A percentile compares a stretch with the other conserved stretches of the same genome.
Evolutionary conservation across 2,797 vertebrate species (phyloP).

Genomic region (Muscicapa striata): DNA sequence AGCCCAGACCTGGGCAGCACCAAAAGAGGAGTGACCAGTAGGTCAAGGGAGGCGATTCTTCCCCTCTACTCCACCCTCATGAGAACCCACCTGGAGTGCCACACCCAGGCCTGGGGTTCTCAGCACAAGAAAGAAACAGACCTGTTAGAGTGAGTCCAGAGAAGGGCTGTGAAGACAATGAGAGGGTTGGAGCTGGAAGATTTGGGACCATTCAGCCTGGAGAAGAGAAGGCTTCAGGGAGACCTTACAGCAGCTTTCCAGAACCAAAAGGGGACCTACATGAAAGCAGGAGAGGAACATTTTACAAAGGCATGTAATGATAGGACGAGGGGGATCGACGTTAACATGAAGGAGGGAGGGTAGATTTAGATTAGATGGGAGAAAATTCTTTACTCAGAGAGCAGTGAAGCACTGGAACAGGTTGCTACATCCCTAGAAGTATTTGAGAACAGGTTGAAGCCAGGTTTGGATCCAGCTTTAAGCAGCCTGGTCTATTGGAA

Average conservation of each 20-base stretch:
- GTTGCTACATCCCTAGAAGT: background rate
- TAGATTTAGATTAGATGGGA: background rate
- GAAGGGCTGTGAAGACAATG: background rate
- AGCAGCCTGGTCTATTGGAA: background rate
- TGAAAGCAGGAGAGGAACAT: background rate
- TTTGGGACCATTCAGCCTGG: background rate
- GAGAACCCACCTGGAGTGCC: background rate
- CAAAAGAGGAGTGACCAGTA: background rate
- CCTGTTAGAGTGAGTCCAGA: background rate
- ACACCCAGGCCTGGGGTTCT: background rate
- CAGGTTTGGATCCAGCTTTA: background rate
- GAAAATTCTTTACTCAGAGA: background rate
- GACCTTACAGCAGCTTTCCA: background rate
- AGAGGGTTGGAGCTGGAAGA: background rate
- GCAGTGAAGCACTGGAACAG: background rate
- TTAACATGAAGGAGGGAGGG: background rate
- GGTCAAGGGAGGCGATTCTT: background rate
- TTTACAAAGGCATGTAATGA: background rate
- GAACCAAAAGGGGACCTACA: background rate
- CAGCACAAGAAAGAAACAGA: background rate
- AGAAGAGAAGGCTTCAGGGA: background rate
- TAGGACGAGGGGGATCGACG: accelerated
- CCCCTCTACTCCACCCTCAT: background rate
- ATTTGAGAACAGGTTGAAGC: background rate
- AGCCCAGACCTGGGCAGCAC: too few relatives aligned